These are phyloP conservation scores for Ochotona curzoniae DNA, from an alignment of 2,113 vertebrate species.

Conservation along the genomic window DNA sequence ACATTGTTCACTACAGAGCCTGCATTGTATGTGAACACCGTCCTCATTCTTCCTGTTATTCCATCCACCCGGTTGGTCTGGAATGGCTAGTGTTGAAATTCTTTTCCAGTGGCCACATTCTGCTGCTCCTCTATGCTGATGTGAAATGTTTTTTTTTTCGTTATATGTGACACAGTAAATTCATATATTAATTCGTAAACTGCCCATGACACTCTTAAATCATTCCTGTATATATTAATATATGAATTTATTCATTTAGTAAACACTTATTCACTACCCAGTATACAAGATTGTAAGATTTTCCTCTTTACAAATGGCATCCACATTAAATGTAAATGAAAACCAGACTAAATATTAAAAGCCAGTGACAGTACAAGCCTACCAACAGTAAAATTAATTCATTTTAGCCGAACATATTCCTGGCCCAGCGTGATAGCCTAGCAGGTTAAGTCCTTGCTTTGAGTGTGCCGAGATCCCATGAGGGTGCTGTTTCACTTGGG, in stretches of 20 bases:
- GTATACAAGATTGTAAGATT: neutral
- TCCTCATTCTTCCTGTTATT: neutral
- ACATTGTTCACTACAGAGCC: neutral
- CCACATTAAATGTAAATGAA: constrained; percentile 35
- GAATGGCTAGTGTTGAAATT: neutral
- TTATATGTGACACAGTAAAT: neutral
- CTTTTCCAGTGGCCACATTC: neutral
- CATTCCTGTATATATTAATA: neutral
- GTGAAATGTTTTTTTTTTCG: neutral
- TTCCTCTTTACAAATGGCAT: constrained; percentile 13
- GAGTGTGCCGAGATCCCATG: too few species aligned
- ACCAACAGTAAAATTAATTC: constrained; percentile 9
- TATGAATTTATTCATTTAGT: neutral
- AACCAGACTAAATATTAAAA: constrained; percentile 21
- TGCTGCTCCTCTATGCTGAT: neutral
- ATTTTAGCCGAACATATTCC: neutral
- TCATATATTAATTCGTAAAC: neutral
- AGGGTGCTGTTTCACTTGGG: too few species aligned
- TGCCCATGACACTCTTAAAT: neutral
- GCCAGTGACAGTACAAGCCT: neutral
- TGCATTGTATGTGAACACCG: neutral
- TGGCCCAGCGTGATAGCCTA: too few species aligned
- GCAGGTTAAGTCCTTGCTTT: too few species aligned
- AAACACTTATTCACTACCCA: constrained; percentile 34
- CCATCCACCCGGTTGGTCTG: neutral